Conservation (phyloP, 2,888 invertebrate species). For the Apamea anceps region DNA sequence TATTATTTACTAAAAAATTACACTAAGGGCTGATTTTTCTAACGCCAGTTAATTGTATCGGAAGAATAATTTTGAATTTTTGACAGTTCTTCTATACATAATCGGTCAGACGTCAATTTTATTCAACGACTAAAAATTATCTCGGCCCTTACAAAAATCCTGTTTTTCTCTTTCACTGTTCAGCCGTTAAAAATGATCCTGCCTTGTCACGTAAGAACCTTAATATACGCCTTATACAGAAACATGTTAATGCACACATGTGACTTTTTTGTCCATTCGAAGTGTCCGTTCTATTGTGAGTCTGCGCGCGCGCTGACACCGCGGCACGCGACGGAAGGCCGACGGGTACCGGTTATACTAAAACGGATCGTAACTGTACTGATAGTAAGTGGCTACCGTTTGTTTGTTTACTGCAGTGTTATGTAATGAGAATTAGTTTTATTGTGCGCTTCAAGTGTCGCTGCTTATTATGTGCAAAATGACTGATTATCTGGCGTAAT, state of each 20-base stretch:
- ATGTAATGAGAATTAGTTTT: neutral
- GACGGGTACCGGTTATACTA: conserved; percentile 50
- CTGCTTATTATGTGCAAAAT: neutral
- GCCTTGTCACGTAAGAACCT: neutral
- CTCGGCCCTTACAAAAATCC: too few relatives aligned
- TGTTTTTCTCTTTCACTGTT: neutral
- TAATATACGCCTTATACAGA: too few relatives aligned
- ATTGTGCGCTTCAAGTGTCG: neutral
- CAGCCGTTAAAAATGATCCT: neutral
- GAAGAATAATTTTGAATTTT: too few relatives aligned
- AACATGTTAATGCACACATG: neutral
- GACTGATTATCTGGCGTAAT: neutral
- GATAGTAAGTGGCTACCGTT: conserved; percentile 8
- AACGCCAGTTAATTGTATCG: too few relatives aligned
- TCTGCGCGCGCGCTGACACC: neutral
- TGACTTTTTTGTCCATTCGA: neutral
- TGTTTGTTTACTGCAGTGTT: conserved; percentile 29
- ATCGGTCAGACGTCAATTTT: too few relatives aligned
- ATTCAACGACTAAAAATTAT: too few relatives aligned
- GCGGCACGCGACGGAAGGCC: conserved; percentile 49
- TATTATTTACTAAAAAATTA: neutral
- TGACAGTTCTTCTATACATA: too few relatives aligned
- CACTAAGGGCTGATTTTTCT: too few relatives aligned
- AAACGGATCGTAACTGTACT: conserved; percentile 28
- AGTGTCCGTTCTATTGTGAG: conserved; percentile 2